These are phyloP conservation scores for Sebastes cheni DNA, from an alignment of 2,797 vertebrate species.

Conservation along the genomic window DNA sequence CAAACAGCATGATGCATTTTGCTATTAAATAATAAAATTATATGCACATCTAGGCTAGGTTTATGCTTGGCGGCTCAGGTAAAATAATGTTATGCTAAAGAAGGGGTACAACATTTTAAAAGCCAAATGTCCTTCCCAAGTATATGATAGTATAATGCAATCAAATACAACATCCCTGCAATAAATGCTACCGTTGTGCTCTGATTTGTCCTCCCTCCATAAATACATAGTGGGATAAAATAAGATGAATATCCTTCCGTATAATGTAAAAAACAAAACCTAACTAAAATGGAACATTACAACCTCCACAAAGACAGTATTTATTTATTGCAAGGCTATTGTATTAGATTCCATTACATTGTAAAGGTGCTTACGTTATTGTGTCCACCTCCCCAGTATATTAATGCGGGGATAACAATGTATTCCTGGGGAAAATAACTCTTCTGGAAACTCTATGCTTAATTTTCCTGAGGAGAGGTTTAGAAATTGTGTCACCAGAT, in stretches of 20 bases:
- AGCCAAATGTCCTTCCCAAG: conserved; percentile 3
- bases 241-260: background rate
- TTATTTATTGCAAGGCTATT: conserved; percentile 5
- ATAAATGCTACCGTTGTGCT: background rate
- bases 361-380: conserved; percentile 33
- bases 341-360: conserved; percentile 5
- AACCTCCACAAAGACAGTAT: conserved; percentile 3
- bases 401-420: conserved; percentile 49
- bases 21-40: conserved; percentile 1
- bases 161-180: background rate
- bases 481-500: conserved; percentile 71
- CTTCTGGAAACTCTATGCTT: conserved; percentile 56
- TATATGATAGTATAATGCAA: background rate
- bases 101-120: background rate
- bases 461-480: conserved; percentile 50
- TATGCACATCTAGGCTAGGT: conserved; percentile 1
- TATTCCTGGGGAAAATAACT: conserved; percentile 58
- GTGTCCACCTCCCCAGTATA: conserved; percentile 2
- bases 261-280: background rate
- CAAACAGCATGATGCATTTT: conserved; percentile 3
- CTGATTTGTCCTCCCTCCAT: background rate
- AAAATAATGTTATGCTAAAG: background rate
- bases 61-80: background rate
- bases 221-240: background rate
- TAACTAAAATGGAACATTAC: conserved; percentile 6